These are phyloP conservation scores for Morone saxatilis DNA, from an alignment of 2,113 vertebrate genomes.

Conservation along the genomic window DNA sequence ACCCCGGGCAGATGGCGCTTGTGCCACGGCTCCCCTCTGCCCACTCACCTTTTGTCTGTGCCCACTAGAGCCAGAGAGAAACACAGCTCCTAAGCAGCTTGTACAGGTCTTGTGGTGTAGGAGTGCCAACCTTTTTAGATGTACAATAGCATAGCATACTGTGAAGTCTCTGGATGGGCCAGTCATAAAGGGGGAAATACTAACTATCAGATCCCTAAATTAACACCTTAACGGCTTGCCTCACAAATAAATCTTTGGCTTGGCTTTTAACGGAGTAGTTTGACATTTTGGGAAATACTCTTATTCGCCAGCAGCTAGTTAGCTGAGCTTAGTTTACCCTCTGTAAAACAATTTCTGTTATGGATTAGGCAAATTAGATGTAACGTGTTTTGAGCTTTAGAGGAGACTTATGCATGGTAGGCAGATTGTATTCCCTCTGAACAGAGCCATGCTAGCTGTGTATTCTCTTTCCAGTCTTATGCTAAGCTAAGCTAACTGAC, in stretches of 20 bases:
- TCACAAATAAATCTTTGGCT: not conserved
- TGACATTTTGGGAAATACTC: not conserved
- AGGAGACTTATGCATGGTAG: no score
- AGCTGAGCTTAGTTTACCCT: no score
- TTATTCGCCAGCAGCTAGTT: no score
- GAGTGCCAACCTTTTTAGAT: conserved; percentile 4
- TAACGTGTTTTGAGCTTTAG: no score
- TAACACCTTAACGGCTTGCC: not conserved
- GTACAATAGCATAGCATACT: not conserved
- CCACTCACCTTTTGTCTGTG: conserved; percentile 28
- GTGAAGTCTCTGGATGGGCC: not conserved
- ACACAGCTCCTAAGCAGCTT: conserved; percentile 12
- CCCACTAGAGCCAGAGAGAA: conserved; percentile 19
- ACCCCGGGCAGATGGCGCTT: conserved; percentile 17
- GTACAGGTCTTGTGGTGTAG: conserved; percentile 13
- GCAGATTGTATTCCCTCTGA: not conserved
- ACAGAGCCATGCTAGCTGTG: not conserved
- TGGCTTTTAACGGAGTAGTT: not conserved
- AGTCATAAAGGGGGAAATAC: not conserved
- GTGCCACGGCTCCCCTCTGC: conserved; percentile 13
- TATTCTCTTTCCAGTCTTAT: not conserved
- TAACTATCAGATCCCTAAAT: not conserved
- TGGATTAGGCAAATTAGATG: no score
- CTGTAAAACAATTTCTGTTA: no score
- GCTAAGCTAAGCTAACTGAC: not conserved